Base-by-base conservation (phyloP, 2,797 vertebrate genomes). In the Saxicola maurus region DNA sequence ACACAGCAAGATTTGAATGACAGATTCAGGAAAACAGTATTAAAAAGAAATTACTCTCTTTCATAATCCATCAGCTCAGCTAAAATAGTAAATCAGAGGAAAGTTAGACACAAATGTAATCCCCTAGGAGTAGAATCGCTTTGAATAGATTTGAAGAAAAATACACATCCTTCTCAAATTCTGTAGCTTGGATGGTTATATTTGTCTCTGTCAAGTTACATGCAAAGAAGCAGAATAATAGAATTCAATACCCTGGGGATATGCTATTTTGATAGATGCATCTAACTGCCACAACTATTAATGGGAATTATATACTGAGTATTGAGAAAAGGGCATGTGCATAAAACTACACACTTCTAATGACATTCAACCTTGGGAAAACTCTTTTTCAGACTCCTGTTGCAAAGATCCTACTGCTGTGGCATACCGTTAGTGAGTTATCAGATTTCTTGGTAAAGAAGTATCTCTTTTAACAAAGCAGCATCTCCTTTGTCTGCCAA, bases 1-100 rank as follows among this genome's bases (percentile, higher is more conserved):
- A 87, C 10, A 82, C 28, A 55, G 65, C 64, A 84, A 76, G 59
- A 72, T 92, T 83, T 84, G 69, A 96, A 95, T 55, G 89, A 80
- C 68, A 81, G 87, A 73, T 92, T 90, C 59, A 82, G 62, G 33
- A 91, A 82, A 94, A 71, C 23, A 77, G 45, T 65, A 89, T 53
- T 69, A 93, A 90, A 91, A 93, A 95, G 60, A 91, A 94, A 96
- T 93, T 82, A 90, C 67, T 87, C 56, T 89, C 85, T 82, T 91
- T 94, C 87, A 87, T 93, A 94, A 93, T 78, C 87, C 92, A 92
- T 92, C 89, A 87, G 71, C 56, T 91, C 82, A 53, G 76, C 67
- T 86, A 61, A 94, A 91, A 80, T 21, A 82, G 81, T 92, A 92
- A 88, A 92, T 91, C 82, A 86, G 71, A 89, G 66, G 37, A 57